These are phyloP conservation scores for Ceramica pisi DNA, from an alignment of 2,888 invertebrate genomes.

Conservation along the genomic window DNA sequence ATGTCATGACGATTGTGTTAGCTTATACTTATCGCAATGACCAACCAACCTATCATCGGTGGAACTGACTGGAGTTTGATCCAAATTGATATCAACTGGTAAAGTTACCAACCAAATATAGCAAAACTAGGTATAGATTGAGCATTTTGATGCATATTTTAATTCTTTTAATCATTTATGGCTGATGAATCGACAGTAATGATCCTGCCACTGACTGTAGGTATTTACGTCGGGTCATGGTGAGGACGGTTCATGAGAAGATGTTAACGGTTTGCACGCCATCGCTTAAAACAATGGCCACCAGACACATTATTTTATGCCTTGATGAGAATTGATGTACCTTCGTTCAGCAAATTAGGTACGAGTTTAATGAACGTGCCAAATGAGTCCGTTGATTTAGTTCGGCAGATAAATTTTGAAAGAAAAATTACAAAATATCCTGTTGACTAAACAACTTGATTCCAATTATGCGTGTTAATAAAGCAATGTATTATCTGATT, in stretches of 20 bases:
- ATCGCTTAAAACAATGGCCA: conserved; percentile 38
- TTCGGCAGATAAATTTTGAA: neutral
- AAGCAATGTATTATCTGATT: neutral
- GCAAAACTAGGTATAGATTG: neutral
- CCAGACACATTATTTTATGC: conserved; percentile 39
- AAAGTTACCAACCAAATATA: neutral
- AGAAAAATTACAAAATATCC: neutral
- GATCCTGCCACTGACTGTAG: conserved; percentile 12
- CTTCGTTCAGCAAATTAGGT: conserved; percentile 13
- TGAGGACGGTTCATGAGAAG: conserved; percentile 30
- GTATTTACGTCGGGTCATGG: conserved; percentile 46
- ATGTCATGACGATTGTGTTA: neutral
- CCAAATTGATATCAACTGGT: neutral
- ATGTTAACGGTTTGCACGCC: conserved; percentile 39
- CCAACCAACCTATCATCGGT: neutral
- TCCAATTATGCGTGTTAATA: neutral
- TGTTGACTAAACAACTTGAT: neutral
- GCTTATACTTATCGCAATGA: neutral
- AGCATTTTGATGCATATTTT: neutral
- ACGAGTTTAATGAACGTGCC: conserved; percentile 10
- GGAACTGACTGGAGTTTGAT: neutral
- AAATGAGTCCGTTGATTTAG: conserved; percentile 26
- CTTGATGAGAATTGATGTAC: conserved; percentile 44
- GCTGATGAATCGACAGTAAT: conserved; percentile 2
- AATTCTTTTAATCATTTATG: neutral